Percentiles rank a stretch among this genome's conserved stretches.
phyloP scores from a whole-genome alignment of 37 sponge, comb jelly and placozoan genomes.

The Corticium candelabrum region DNA sequence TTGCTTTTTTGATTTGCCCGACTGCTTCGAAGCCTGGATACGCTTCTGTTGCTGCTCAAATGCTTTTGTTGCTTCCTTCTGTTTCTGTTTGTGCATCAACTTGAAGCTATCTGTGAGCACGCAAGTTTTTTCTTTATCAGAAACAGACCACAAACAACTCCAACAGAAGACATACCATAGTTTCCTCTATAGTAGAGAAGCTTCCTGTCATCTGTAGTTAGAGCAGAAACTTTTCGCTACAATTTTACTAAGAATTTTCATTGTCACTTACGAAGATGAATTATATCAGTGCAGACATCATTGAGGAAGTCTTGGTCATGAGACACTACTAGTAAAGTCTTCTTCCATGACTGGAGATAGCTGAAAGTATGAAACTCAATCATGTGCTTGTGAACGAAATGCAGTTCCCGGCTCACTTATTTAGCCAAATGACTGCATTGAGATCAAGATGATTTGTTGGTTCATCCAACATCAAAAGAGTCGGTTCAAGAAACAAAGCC shows the following conservation, averaged over 20 bases:
- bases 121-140: too few species aligned
- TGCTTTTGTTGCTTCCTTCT: conserved; percentile 79
- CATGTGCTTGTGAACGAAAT: neutral
- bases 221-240: neutral
- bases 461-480: conserved; percentile 92
- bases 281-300: conserved; percentile 92
- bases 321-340: conserved; percentile 92
- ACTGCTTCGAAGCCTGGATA: conserved; percentile 49
- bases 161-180: conserved; percentile 87
- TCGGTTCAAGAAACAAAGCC: conserved; percentile 96
- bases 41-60: conserved; percentile 69
- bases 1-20: conserved; percentile 62
- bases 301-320: conserved; percentile 98
- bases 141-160: too few species aligned
- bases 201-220: conserved; percentile 63
- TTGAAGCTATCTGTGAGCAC: conserved; percentile 72
- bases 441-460: conserved; percentile 98
- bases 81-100: conserved; percentile 90
- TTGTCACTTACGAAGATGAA: conserved; percentile 52
- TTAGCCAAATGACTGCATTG: conserved; percentile 99
- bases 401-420: conserved; percentile 36
- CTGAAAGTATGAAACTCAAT: conserved; percentile 16
- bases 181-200: conserved; percentile 93
- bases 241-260: too few species aligned
- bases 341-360: conserved; percentile 97